Conservation (phyloP, 2,888 invertebrate genomes). For the Isoperla grammatica region DNA sequence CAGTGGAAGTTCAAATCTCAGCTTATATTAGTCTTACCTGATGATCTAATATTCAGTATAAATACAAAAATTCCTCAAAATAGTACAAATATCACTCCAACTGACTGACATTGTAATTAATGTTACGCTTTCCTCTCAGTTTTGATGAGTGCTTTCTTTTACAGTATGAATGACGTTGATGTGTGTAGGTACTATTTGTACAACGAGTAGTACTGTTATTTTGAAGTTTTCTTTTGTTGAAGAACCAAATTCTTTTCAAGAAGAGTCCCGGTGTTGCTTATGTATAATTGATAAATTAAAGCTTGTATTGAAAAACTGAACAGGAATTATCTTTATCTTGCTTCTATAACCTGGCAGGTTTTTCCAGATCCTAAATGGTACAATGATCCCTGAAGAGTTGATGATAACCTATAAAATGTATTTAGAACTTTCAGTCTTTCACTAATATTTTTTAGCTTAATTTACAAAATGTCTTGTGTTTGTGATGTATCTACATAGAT, state of each 20-base stretch:
- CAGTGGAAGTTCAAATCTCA: conserved; percentile 21
- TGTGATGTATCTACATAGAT: no score
- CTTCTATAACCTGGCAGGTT: no score
- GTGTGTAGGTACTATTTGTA: conserved; percentile 1
- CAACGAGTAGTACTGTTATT: neutral
- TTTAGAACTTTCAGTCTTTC: no score
- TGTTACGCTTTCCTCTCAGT: conserved; percentile 22
- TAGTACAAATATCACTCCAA: conserved; percentile 42
- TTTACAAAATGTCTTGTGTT: no score
- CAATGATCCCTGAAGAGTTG: no score
- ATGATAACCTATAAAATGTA: no score
- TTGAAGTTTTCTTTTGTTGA: neutral
- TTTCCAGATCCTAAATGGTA: no score
- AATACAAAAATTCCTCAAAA: conserved; percentile 42
- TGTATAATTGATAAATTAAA: conserved; percentile 27
- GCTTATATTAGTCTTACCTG: conserved; percentile 28
- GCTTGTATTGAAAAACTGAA: conserved; percentile 5
- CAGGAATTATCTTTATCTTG: neutral
- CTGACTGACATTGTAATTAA: conserved; percentile 25
- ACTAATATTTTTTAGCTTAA: no score
- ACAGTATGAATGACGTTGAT: conserved; percentile 22
- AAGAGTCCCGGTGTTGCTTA: conserved; percentile 27
- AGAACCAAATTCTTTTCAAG: conserved; percentile 18
- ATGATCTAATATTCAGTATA: conserved; percentile 21
- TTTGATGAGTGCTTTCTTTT: conserved; percentile 21